These are phyloP conservation scores for Labeo catla DNA, from an alignment of 2,113 vertebrate genomes.

Conservation along the genomic window DNA sequence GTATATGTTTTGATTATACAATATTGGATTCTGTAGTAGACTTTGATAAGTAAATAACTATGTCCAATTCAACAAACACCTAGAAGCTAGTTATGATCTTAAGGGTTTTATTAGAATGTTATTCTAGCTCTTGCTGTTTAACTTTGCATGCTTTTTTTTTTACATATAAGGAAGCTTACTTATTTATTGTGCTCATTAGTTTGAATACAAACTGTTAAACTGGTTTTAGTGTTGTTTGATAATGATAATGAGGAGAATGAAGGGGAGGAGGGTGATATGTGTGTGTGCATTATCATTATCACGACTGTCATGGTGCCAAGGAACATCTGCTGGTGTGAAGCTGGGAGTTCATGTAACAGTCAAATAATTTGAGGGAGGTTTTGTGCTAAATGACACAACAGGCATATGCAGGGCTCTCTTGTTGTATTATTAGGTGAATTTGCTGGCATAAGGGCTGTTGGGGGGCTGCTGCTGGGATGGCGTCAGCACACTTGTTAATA, in stretches of 20 bases:
- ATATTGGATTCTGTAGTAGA: not conserved
- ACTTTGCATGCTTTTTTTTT: not conserved
- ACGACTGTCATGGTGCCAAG: slow-evolving; percentile 26
- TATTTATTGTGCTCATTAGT: not conserved
- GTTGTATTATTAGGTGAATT: slow-evolving; percentile 40
- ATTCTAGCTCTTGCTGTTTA: not conserved
- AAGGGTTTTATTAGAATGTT: not conserved
- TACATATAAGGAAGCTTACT: not conserved
- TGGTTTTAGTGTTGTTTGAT: slow-evolving; percentile 14
- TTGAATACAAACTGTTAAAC: not conserved
- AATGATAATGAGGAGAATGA: not conserved
- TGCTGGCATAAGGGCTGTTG: slow-evolving; percentile 51
- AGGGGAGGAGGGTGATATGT: not conserved
- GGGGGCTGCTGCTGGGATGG: slow-evolving; percentile 16
- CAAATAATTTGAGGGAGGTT: not conserved
- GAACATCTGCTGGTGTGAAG: slow-evolving; percentile 25
- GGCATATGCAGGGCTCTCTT: slow-evolving; percentile 25
- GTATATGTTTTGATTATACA: not conserved
- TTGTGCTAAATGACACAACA: slow-evolving; percentile 26
- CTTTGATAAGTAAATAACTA: not conserved
- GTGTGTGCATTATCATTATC: slow-evolving; percentile 16
- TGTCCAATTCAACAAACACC: not conserved
- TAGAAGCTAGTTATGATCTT: not conserved
- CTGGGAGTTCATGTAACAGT: slow-evolving; percentile 14
- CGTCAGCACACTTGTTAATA: slow-evolving; percentile 54